Evolutionary conservation across 2,888 invertebrate genomes (phyloP), one percentile per base, ranked within the genome.

Genomic region (Cosmia trapezina): DNA sequence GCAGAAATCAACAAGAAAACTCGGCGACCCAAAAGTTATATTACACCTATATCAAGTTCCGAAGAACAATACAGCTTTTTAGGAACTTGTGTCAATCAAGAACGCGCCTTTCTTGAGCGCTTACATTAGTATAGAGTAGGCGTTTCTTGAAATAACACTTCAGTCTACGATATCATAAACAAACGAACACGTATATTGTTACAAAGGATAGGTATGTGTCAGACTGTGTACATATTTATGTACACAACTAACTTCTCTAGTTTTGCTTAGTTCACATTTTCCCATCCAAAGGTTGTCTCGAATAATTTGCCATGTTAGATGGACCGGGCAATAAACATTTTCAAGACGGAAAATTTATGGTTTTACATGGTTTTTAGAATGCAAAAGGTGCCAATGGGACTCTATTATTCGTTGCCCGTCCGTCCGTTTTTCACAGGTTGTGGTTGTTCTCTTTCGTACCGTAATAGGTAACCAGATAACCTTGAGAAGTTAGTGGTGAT

Each of bases 1-100:
- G 73, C 83, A 80, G 85, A 84, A 86, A 90, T 88, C 88, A 85
- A 80, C 82, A 83, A 81, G 81, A 87, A 86, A 86, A 84, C 83
- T 83, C 76, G 65, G 84, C 80, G 83, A 86, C 89, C 90, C 87
- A 83, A 90, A 92, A 92, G 90, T 92, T 92, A 88, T 90, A 90
- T 90, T 88, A 88, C 87, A 87, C 89, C 86, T 89, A 87, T 86
- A 90, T 88, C 86, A 88, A 90, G 87, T 90, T 89, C 68, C 76
- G 73, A 81, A 86, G 85, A 88, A 90, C 88, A 89, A 86, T 82
- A 87, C 83, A 87, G 86, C 84, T 89, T 87, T 75, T 74, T 54
- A 47, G 78, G 70, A 90, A 86, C 85, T 89, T 84, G 73, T 87
- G 88, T 89, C 91, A 91, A 88, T 91, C 90, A 89, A 85, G 78